phyloP scores from a whole-genome alignment of 2,113 vertebrate genomes.

The Antechinus stuartii region DNA sequence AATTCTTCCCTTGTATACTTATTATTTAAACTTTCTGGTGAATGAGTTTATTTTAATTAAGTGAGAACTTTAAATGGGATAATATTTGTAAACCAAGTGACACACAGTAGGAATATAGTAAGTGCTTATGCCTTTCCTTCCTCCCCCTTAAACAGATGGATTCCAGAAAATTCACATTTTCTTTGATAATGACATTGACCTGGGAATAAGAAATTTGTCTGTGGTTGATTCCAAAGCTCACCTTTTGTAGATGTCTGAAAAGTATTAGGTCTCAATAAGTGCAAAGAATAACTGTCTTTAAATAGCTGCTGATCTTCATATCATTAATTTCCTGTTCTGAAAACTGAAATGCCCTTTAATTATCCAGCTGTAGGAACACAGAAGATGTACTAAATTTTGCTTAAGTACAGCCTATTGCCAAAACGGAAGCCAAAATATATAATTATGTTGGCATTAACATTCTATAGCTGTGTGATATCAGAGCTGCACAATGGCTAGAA shows the following conservation, averaged over 20 bases:
- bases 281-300: constrained; percentile 66
- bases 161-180: neutral
- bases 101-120: neutral
- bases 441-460: constrained; percentile 82
- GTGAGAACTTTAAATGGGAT: neutral
- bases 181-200: constrained; percentile 18
- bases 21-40: neutral
- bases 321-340: constrained; percentile 75
- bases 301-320: constrained; percentile 78
- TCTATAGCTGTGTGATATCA: constrained; percentile 72
- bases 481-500: constrained; percentile 76
- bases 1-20: neutral
- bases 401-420: constrained; percentile 79
- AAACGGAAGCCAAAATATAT: constrained; percentile 83
- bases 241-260: constrained; percentile 27
- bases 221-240: neutral
- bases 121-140: neutral
- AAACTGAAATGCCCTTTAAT: constrained; percentile 83
- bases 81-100: neutral
- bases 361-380: constrained; percentile 82
- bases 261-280: constrained; percentile 52
- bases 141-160: neutral
- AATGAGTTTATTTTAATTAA: neutral
- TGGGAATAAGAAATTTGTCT: neutral
- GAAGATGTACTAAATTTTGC: constrained; percentile 82